Conservation (phyloP, 2,113 vertebrate genomes). For the Nyctereutes procyonoides region DNA sequence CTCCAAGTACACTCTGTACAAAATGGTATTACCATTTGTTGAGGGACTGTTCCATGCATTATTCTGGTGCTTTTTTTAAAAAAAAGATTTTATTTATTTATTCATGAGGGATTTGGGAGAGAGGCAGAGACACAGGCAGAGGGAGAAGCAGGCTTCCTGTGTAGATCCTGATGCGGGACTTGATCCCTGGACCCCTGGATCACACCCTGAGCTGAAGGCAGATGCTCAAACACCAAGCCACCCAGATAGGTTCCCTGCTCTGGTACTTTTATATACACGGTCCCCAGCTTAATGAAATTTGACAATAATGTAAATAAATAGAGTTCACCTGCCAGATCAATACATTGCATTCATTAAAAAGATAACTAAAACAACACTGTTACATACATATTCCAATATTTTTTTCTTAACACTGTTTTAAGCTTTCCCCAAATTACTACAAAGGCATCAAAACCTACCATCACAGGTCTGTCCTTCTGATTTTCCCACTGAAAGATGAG, state of each 20-base stretch:
- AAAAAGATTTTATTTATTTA: too few species aligned
- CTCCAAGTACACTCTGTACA: background rate
- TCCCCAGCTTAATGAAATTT: background rate
- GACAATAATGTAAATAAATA: background rate
- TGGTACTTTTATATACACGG: background rate
- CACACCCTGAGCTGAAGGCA: too few species aligned
- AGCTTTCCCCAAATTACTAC: background rate
- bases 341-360: conserved; percentile 16
- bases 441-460: background rate
- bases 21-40: background rate
- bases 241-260: too few species aligned
- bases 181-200: too few species aligned
- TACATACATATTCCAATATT: background rate
- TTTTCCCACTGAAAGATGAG: conserved; percentile 1
- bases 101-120: too few species aligned
- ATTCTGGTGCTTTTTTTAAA: background rate
- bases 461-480: background rate
- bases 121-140: too few species aligned
- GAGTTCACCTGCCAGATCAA: background rate
- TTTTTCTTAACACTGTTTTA: conserved; percentile 36
- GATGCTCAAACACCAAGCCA: too few species aligned
- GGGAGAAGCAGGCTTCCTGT: too few species aligned
- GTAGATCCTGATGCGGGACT: too few species aligned
- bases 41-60: background rate
- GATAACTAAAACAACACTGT: background rate